A percentile compares a stretch with the other conserved stretches of the same genome.
Evolutionary conservation across 2,113 vertebrate genomes (phyloP).

Genomic region (Alligator sinensis): DNA sequence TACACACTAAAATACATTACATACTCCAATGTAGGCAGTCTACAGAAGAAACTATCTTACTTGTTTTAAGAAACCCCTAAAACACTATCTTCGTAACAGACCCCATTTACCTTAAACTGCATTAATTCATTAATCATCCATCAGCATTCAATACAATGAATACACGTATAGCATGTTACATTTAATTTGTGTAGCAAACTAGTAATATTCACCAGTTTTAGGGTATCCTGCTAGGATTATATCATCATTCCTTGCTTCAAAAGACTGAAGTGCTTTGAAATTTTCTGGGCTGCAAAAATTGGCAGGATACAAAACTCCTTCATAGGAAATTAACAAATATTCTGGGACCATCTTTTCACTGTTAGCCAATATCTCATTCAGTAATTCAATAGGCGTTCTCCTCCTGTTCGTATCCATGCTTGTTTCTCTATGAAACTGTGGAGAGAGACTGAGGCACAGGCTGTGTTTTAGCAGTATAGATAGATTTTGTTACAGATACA

Average conservation of each 20-base stretch:
- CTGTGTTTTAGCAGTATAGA: conserved; percentile 24
- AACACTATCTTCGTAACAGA: neutral
- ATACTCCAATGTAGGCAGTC: neutral
- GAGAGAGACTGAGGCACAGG: neutral
- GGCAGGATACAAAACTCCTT: neutral
- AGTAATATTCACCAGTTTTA: conserved; percentile 78
- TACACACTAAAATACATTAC: neutral
- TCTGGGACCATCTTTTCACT: neutral
- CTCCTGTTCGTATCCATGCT: conserved; percentile 26
- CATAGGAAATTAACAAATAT: conserved; percentile 16
- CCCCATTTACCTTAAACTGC: neutral
- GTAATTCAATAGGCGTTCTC: neutral
- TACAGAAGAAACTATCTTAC: neutral
- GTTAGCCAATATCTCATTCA: neutral
- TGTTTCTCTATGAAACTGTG: neutral
- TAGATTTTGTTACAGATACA: neutral
- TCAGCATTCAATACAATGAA: neutral
- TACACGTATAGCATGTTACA: neutral
- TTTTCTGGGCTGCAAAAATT: neutral
- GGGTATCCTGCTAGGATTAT: conserved; percentile 81
- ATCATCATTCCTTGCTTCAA: conserved; percentile 9
- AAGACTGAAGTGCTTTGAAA: conserved; percentile 50
- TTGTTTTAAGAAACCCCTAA: too few relatives aligned
- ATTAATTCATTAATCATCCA: too few relatives aligned
- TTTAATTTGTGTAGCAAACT: neutral